Percentiles rank a stretch among this genome's conserved stretches.
Conservation (phyloP, 2,797 vertebrate species). For the Neopelma chrysocephalum region DNA sequence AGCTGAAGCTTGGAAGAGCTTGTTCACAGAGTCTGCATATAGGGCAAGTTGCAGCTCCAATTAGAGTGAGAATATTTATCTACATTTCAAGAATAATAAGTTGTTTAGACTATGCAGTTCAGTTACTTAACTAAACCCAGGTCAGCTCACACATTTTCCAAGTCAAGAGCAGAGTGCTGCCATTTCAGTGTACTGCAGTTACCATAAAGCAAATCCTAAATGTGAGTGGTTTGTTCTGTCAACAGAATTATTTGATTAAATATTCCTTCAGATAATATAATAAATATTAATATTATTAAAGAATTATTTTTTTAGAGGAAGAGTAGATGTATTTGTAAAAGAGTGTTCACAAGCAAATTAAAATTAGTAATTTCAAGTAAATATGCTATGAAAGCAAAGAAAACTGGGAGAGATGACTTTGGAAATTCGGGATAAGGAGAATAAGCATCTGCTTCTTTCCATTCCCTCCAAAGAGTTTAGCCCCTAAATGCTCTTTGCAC, state of each 20-base stretch:
- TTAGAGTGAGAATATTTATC: not conserved
- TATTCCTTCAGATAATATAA: not conserved
- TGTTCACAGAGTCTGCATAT: not conserved
- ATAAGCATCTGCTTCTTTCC: not conserved
- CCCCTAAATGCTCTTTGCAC: not conserved
- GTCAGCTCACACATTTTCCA: conserved; percentile 37
- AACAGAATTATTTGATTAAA: not conserved
- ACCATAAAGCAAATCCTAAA: not conserved
- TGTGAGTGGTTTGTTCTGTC: not conserved
- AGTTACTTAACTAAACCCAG: not conserved
- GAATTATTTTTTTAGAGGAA: not conserved
- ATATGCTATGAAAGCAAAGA: not conserved
- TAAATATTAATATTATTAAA: not conserved
- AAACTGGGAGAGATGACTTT: not conserved
- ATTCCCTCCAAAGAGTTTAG: not conserved
- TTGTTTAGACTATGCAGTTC: not conserved
- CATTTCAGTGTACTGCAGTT: not conserved
- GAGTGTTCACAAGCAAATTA: not conserved
- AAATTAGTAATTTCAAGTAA: not conserved
- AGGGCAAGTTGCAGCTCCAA: not conserved
- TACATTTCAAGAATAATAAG: not conserved
- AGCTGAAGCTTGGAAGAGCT: not conserved
- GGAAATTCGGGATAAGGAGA: not conserved
- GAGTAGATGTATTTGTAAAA: not conserved
- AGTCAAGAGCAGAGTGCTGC: not conserved